Base-by-base conservation (phyloP, 1,140 invertebrate genomes). In the Drosophila tani region DNA sequence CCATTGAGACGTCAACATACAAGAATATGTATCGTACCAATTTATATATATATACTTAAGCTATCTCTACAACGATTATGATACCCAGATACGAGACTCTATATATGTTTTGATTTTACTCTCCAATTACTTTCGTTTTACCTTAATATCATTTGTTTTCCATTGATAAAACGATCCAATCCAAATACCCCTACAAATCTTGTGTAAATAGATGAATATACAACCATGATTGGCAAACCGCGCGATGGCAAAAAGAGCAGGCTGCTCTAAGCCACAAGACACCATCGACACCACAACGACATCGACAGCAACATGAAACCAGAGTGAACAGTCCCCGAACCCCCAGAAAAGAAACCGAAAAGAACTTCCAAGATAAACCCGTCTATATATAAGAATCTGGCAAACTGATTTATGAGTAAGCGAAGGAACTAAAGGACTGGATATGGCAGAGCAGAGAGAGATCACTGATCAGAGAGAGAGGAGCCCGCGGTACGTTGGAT, bases 171-270 rank as follows among this genome's bases (percentile, higher is more conserved):
- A 74, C 59, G 45, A 79, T 67, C 45, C 71, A 59, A 87, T 55
- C 74, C 74, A 76, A 67, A 78, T 8, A 35, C 32, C 75, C 75
- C 65, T 46, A 78, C 56, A 79, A 88, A 90, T 88, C 75, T 90
- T 85, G 74, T 90, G 86, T 90, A 90, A 91, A 90, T 90, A 90
- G 92, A 93, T 92, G 92, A 93, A 83, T 93, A 91, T 91, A 91
- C 92, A 73, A 91, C 91, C 55, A 93, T 93, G 91, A 91, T 93
- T 93, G 92, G 92, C 79, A 93, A 93, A 86, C 80, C 87, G 63
- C 79, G 87, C 45, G 92, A 93, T 76, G 92, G 92, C 71, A 93
- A 93, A 91, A 93, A 93, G 91, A 92, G 92, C 79, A 91, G 92
- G 76, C 88, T 93, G 74, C 92, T 93, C 77, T 93, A 90, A 92